A percentile compares a stretch with the other conserved stretches of the same genome.
These are phyloP conservation scores for Gymnoscelis rufifasciata DNA, from an alignment of 2,888 invertebrate genomes.

Conservation along the genomic window DNA sequence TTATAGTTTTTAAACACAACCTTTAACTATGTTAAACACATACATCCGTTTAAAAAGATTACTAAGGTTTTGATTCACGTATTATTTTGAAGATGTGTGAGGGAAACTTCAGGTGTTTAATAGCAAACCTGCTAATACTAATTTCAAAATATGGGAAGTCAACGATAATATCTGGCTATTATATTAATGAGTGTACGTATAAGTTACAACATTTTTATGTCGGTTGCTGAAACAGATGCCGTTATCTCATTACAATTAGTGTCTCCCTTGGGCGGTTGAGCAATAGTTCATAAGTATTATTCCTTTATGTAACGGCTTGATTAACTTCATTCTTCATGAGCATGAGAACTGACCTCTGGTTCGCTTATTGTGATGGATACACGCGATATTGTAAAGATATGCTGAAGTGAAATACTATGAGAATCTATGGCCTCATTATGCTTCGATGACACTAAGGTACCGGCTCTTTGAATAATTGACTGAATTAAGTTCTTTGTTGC, in stretches of 20 bases:
- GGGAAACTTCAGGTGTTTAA: no score
- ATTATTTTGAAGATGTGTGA: no score
- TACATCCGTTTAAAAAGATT: no score
- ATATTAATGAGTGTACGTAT: background rate
- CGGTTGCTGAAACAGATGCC: slow-evolving; percentile 10
- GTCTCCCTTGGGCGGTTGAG: slow-evolving; percentile 28
- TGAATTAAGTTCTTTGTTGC: no score
- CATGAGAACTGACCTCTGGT: slow-evolving; percentile 30
- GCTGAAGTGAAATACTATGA: slow-evolving; percentile 6
- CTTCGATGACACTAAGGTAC: background rate
- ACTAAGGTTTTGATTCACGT: no score
- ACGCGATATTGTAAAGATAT: slow-evolving; percentile 24
- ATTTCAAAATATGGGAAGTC: slow-evolving; percentile 8
- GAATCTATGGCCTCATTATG: background rate
- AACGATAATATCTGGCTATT: slow-evolving; percentile 5
- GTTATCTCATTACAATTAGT: slow-evolving; percentile 22
- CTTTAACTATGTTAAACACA: no score
- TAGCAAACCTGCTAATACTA: no score
- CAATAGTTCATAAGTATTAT: slow-evolving; percentile 27
- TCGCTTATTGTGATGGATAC: slow-evolving; percentile 24
- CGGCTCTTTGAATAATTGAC: background rate
- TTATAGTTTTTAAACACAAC: no score
- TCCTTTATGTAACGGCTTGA: slow-evolving; percentile 30
- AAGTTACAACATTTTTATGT: slow-evolving; percentile 9
- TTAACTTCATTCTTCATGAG: slow-evolving; percentile 28